phyloP scores from a whole-genome alignment of 2,888 invertebrate species.

The Eristalis intricaria region DNA sequence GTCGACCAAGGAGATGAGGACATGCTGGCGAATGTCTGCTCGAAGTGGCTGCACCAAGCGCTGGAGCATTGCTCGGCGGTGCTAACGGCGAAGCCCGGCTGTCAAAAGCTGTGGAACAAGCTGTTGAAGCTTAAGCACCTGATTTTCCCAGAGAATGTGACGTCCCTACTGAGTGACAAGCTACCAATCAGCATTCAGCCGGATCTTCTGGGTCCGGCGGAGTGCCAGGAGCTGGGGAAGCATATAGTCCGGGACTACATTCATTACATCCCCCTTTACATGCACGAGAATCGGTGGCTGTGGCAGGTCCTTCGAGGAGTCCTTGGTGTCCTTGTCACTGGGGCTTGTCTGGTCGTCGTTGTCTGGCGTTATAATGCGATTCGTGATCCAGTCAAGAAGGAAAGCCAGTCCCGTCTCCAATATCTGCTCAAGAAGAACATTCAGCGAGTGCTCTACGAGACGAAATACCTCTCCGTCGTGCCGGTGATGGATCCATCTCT shows the following conservation, averaged over 20 bases:
- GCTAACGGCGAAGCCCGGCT: conserved; percentile 29
- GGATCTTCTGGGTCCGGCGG: conserved; percentile 60
- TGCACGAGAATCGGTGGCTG: conserved; percentile 70
- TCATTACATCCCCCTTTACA: conserved; percentile 72
- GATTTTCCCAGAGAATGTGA: conserved; percentile 73
- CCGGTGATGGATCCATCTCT: neutral
- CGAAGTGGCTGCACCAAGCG: conserved; percentile 74
- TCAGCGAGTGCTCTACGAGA: conserved; percentile 40
- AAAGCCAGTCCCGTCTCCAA: neutral
- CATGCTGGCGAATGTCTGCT: conserved; percentile 40
- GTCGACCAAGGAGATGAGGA: neutral
- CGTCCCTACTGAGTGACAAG: conserved; percentile 68
- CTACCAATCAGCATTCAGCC: conserved; percentile 73
- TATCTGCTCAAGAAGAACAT: neutral
- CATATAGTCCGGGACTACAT: conserved; percentile 74
- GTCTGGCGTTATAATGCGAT: neutral
- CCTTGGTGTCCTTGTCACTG: conserved; percentile 26
- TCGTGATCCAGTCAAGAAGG: neutral
- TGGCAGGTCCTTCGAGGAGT: conserved; percentile 71
- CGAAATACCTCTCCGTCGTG: conserved; percentile 29
- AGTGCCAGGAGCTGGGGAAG: conserved; percentile 72
- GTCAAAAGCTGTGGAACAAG: conserved; percentile 68
- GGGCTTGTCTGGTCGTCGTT: neutral
- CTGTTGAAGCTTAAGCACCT: conserved; percentile 69
- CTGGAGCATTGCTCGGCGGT: conserved; percentile 72